Evolutionary conservation across 2,797 vertebrate species (phyloP), one percentile per base, ranked within the genome.

Genomic region (Cetoscarus ocellatus): DNA sequence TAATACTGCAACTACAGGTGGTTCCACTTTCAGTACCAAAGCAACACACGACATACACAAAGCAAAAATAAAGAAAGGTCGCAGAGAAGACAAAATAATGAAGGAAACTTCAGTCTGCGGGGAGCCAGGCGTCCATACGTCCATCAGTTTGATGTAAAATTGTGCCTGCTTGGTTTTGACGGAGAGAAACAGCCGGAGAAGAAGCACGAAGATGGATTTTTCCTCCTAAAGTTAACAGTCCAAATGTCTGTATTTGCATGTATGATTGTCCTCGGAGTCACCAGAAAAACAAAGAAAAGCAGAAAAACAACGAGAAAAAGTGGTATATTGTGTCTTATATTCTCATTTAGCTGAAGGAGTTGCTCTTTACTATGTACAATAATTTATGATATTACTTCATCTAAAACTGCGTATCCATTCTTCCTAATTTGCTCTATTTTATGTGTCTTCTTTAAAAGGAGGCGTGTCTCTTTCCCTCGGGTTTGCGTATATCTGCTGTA

Each of bases 351-450:
- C 89, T 92, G 90, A 89, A 91, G 91, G 92, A 93, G 89, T 89
- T 85, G 69, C 67, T 86, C 75, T 84, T 82, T 59, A 43, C 74
- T 92, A 90, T 92, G 87, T 98, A 97, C 97, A 98, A 97, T 98
- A 96, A 97, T 95, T 96, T 96, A 97, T 88, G 95, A 95, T 91
- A 88, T 86, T 90, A 95, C 88, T 92, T 90, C 5, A 10, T 70
- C 90, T 93, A 92, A 93, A 93, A 96, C 93, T 84, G 95, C 85
- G 86, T 88, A 75, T 83, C 85, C 40, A 65, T 92, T 92, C 92
- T 87, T 60, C 89, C 92, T 90, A 91, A 79, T 80, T 65, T 69
- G 47, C 67, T 68, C 70, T 56, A 67, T 12, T 57, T 54, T 50
- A 34, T 51, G 61, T 17, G n/a, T 48, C 27, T 66, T 69, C 60